phyloP scores from a whole-genome alignment of 2,797 vertebrate species.

The Etheostoma perlongum region DNA sequence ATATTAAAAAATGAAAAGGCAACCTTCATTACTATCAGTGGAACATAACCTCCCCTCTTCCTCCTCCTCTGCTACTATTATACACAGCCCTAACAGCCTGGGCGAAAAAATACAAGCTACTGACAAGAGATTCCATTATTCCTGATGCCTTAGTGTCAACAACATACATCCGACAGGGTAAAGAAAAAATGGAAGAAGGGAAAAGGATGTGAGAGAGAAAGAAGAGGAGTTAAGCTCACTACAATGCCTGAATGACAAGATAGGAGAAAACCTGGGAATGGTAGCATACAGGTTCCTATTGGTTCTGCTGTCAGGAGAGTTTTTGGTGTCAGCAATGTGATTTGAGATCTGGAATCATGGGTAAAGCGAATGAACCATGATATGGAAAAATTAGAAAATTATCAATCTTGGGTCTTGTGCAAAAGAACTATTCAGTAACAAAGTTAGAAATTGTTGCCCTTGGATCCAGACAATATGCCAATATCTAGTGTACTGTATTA shows the following conservation, averaged over 20 bases:
- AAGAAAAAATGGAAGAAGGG: slow-evolving; percentile 62
- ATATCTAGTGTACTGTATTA: background rate
- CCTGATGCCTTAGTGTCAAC: slow-evolving; percentile 82
- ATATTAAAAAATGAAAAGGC: slow-evolving; percentile 86
- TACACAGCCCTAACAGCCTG: slow-evolving; percentile 77
- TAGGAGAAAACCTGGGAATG: slow-evolving; percentile 71
- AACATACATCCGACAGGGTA: slow-evolving; percentile 77
- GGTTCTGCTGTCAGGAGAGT: slow-evolving; percentile 54
- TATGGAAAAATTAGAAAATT: slow-evolving; percentile 53
- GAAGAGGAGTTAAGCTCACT: slow-evolving; percentile 72
- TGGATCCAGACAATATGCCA: background rate
- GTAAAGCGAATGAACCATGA: slow-evolving; percentile 40
- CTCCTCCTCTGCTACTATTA: slow-evolving; percentile 77
- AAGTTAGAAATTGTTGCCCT: slow-evolving; percentile 17
- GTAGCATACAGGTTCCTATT: slow-evolving; percentile 60
- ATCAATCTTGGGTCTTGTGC: slow-evolving; percentile 10
- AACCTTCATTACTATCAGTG: slow-evolving; percentile 87
- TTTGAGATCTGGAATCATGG: slow-evolving; percentile 38
- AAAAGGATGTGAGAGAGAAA: slow-evolving; percentile 64
- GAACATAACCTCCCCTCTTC: slow-evolving; percentile 80
- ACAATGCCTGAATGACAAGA: slow-evolving; percentile 78
- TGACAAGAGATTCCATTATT: slow-evolving; percentile 86
- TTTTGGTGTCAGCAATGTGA: slow-evolving; percentile 55
- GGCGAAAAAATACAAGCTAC: slow-evolving; percentile 81
- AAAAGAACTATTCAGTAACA: slow-evolving; percentile 28